Conservation (phyloP, 2,797 vertebrate genomes). For the Eulemur albifrons region DNA sequence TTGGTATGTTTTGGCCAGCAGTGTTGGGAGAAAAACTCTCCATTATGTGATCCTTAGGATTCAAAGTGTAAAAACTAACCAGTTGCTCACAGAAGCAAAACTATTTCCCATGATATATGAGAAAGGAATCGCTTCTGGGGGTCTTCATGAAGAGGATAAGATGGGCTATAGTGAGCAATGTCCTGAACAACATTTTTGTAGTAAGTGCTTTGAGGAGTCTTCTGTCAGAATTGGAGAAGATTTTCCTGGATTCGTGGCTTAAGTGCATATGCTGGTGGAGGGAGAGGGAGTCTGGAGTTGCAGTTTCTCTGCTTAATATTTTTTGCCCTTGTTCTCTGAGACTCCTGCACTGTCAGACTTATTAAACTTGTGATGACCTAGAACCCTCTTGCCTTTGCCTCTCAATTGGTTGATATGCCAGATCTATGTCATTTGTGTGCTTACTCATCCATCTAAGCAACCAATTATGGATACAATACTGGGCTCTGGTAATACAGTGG, state of each 20-base stretch:
- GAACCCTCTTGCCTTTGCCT: background rate
- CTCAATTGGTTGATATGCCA: background rate
- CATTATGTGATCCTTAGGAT: background rate
- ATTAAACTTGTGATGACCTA: background rate
- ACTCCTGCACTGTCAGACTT: background rate
- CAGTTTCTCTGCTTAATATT: background rate
- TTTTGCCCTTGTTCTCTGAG: background rate
- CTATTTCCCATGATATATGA: conserved; percentile 1
- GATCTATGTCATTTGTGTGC: background rate
- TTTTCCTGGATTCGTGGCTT: background rate
- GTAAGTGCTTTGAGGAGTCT: background rate
- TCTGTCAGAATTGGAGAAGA: background rate
- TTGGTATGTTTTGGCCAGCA: background rate
- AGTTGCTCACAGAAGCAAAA: background rate
- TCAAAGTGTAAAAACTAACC: background rate
- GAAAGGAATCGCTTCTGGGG: background rate
- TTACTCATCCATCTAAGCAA: background rate
- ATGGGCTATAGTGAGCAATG: background rate
- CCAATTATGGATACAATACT: background rate
- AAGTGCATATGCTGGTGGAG: background rate
- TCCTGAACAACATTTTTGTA: background rate
- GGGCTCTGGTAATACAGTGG: background rate
- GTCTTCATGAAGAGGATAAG: background rate
- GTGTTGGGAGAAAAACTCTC: background rate
- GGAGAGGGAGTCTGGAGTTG: background rate